Evolutionary conservation across 2,797 vertebrate genomes (phyloP).

Genomic region (Serranus cabrilla): DNA sequence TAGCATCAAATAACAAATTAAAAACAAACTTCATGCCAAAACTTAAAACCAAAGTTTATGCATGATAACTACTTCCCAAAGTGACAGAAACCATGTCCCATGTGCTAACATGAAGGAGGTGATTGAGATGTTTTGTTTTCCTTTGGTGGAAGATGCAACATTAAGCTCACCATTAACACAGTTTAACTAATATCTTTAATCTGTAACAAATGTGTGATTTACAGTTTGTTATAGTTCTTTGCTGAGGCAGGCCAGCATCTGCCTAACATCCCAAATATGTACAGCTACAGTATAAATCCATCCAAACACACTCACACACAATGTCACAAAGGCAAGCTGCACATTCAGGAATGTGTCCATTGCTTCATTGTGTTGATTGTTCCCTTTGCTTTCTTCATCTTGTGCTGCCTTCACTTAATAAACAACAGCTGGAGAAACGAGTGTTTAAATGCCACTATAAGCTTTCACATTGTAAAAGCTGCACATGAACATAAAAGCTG

Average conservation of each 20-base stretch:
- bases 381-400: background rate
- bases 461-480: background rate
- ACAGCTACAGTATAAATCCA: background rate
- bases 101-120: too few relatives aligned
- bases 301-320: background rate
- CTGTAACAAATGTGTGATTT: background rate
- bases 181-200: background rate
- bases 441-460: too few relatives aligned
- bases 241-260: background rate
- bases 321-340: background rate
- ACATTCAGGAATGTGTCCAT: slow-evolving; percentile 7
- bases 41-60: too few relatives aligned
- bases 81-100: too few relatives aligned
- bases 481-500: background rate
- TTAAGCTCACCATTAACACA: too few relatives aligned
- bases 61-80: too few relatives aligned
- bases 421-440: background rate
- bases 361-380: slow-evolving; percentile 1
- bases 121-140: too few relatives aligned
- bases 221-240: background rate
- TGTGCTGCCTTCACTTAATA: background rate
- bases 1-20: too few relatives aligned
- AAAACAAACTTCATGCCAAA: too few relatives aligned
- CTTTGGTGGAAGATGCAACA: too few relatives aligned
- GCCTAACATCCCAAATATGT: background rate